Conservation (phyloP, 2,888 invertebrate genomes). For the Germaria angustata region DNA sequence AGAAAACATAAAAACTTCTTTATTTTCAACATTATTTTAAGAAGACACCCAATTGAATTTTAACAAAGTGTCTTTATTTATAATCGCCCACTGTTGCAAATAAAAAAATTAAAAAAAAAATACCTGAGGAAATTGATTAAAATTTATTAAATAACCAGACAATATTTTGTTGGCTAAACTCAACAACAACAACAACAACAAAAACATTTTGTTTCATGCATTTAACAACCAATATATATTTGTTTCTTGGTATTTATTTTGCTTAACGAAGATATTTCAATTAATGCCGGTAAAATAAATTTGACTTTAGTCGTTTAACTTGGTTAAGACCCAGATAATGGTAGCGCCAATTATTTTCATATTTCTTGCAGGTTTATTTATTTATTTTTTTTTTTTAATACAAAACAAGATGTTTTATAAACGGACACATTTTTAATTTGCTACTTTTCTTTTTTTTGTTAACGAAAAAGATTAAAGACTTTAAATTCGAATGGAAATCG, state of each 20-base stretch:
- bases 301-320: constrained; percentile 41
- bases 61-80: constrained; percentile 55
- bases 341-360: constrained; percentile 59
- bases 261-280: constrained; percentile 51
- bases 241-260: neutral
- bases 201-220: constrained; percentile 20
- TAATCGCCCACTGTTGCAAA: constrained; percentile 56
- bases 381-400: constrained; percentile 12
- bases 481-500: neutral
- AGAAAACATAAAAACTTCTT: constrained; percentile 22
- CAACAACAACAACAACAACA: neutral
- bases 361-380: constrained; percentile 61
- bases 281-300: constrained; percentile 48
- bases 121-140: constrained; percentile 47
- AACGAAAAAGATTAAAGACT: neutral
- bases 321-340: constrained; percentile 28
- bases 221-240: constrained; percentile 17
- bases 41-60: constrained; percentile 35
- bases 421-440: neutral
- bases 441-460: neutral
- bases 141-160: constrained; percentile 57
- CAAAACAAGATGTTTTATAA: neutral
- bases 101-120: constrained; percentile 12
- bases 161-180: constrained; percentile 43
- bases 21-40: constrained; percentile 24